Percentiles rank a stretch among this genome's conserved stretches.
Conservation (phyloP, 1,140 invertebrate species). For the Drosophila persimilis region DNA sequence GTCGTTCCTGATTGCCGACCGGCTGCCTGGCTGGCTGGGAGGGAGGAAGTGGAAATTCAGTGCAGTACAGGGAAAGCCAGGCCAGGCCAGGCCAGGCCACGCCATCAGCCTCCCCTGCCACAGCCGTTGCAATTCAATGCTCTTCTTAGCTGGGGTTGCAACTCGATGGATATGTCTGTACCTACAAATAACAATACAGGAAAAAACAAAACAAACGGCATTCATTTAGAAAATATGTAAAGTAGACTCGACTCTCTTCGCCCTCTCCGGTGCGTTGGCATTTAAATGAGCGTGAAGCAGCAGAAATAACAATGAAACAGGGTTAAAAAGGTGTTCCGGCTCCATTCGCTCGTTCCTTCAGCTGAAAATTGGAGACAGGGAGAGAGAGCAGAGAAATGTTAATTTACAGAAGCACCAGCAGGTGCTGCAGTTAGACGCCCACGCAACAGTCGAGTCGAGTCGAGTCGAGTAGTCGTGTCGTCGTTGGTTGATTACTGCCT, state of each 20-base stretch:
- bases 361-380: constrained; percentile 56
- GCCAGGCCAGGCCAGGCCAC: constrained; percentile 19
- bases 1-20: constrained; percentile 30
- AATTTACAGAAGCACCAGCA: constrained; percentile 21
- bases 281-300: constrained; percentile 59
- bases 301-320: constrained; percentile 29
- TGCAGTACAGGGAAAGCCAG: constrained; percentile 54
- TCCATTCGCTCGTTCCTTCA: constrained; percentile 24
- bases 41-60: constrained; percentile 64
- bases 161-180: constrained; percentile 4
- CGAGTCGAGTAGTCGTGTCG: not conserved
- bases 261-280: constrained; percentile 54
- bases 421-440: constrained; percentile 44
- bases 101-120: constrained; percentile 7
- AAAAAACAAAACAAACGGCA: constrained; percentile 19
- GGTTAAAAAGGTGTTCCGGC: constrained; percentile 71
- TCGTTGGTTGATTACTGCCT: constrained; percentile 11
- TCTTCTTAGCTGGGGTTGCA: constrained; percentile 38
- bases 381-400: constrained; percentile 36
- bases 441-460: constrained; percentile 34
- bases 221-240: constrained; percentile 74
- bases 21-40: constrained; percentile 12
- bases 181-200: constrained; percentile 34
- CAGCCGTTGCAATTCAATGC: constrained; percentile 69
- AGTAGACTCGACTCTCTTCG: constrained; percentile 31